phyloP scores from a whole-genome alignment of 2,113 vertebrate species.

The Nettapus auritus region DNA sequence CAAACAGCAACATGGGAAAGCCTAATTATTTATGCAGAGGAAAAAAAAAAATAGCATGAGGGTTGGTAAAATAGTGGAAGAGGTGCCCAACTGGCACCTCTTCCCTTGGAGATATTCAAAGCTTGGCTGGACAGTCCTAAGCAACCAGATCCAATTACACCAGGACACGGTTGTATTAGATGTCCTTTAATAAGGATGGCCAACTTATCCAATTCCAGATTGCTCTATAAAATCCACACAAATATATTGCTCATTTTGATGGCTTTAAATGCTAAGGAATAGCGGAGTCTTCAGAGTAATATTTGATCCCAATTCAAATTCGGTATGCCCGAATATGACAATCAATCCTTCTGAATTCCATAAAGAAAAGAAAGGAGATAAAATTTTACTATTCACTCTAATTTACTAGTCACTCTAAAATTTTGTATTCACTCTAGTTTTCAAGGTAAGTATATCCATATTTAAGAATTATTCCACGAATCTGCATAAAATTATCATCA shows the following conservation, averaged over 20 bases:
- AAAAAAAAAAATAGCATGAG: fast-evolving
- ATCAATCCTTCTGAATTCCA: background rate
- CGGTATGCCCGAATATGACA: background rate
- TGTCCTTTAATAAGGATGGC: background rate
- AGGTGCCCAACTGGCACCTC: background rate
- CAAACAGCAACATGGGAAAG: background rate
- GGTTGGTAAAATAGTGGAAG: background rate
- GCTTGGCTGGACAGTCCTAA: background rate
- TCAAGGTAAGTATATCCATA: background rate
- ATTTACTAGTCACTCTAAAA: too few relatives aligned
- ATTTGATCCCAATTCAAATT: background rate
- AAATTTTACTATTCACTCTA: background rate
- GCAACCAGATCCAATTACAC: background rate
- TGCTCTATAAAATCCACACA: background rate
- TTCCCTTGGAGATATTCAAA: background rate
- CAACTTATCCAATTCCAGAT: background rate
- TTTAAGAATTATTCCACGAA: background rate
- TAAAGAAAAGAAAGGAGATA: background rate
- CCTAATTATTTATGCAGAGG: background rate
- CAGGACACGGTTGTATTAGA: background rate
- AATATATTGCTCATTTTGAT: background rate
- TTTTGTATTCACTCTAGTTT: background rate
- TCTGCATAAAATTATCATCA: background rate
- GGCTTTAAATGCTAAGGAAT: background rate
- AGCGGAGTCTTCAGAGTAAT: background rate